These are phyloP conservation scores for Phoeniculus purpureus DNA, from an alignment of 2,797 vertebrate species.

Conservation along the genomic window DNA sequence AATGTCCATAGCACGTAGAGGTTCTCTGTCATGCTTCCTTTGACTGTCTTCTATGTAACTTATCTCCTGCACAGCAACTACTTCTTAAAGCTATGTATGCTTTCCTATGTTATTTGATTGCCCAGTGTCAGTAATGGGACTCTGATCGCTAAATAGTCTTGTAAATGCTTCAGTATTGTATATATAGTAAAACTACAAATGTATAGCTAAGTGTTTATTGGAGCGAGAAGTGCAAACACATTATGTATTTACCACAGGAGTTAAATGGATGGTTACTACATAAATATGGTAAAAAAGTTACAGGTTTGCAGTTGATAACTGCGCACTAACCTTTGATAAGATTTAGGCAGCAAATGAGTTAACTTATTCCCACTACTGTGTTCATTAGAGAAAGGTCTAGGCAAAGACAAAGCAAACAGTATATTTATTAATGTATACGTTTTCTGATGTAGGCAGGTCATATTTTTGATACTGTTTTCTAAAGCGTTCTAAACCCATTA, in stretches of 20 bases:
- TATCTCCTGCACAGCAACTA: background rate
- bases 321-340: slow-evolving; percentile 11
- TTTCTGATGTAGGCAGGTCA: background rate
- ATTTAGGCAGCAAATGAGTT: background rate
- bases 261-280: background rate
- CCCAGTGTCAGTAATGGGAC: background rate
- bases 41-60: background rate
- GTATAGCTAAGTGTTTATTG: background rate
- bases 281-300: background rate
- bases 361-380: background rate
- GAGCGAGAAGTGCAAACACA: background rate
- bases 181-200: background rate
- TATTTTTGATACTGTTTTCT: background rate
- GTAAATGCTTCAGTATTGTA: background rate
- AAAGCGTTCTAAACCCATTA: slow-evolving; percentile 24
- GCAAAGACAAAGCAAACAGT: slow-evolving; percentile 12
- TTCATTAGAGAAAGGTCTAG: background rate
- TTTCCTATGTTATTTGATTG: background rate
- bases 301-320: background rate
- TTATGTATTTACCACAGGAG: background rate
- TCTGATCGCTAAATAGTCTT: background rate
- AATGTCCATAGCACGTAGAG: background rate
- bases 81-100: background rate
- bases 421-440: background rate
- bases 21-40: background rate